Percentiles rank a stretch among this genome's conserved stretches.
Conservation (phyloP, 2,888 invertebrate species). For the Nebria salina region DNA sequence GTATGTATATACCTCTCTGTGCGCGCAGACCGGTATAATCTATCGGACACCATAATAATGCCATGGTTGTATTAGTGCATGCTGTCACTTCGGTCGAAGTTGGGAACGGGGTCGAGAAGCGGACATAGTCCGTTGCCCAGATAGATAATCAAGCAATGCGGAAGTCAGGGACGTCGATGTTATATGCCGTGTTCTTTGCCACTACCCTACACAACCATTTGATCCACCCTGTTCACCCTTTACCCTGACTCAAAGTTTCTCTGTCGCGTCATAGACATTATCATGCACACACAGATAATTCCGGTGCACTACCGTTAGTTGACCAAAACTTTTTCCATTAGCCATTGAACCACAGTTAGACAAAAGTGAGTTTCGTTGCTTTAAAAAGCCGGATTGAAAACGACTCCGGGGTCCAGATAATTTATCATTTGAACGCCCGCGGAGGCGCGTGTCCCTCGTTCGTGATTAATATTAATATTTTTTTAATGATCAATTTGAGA, state of each 20-base stretch:
- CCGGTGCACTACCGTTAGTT: constrained; percentile 21
- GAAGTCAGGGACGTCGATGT: constrained; percentile 5
- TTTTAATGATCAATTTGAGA: constrained; percentile 13
- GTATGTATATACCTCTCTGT: neutral
- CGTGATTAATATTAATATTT: constrained; percentile 15
- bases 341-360: constrained; percentile 27
- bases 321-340: constrained; percentile 44
- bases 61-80: constrained; percentile 25
- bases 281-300: constrained; percentile 10
- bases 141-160: constrained; percentile 16
- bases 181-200: neutral
- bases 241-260: neutral
- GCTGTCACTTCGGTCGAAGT: constrained; percentile 28
- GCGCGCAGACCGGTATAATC: constrained; percentile 13
- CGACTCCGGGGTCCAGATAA: constrained; percentile 7
- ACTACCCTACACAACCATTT: constrained; percentile 4
- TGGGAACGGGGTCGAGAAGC: constrained; percentile 7
- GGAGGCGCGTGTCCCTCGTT: neutral
- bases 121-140: constrained; percentile 8
- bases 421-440: constrained; percentile 8
- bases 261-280: neutral
- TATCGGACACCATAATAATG: constrained; percentile 29
- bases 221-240: neutral
- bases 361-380: constrained; percentile 26
- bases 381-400: constrained; percentile 19